Conservation (phyloP, 2,797 vertebrate genomes). For the Pelobates cultripes region DNA sequence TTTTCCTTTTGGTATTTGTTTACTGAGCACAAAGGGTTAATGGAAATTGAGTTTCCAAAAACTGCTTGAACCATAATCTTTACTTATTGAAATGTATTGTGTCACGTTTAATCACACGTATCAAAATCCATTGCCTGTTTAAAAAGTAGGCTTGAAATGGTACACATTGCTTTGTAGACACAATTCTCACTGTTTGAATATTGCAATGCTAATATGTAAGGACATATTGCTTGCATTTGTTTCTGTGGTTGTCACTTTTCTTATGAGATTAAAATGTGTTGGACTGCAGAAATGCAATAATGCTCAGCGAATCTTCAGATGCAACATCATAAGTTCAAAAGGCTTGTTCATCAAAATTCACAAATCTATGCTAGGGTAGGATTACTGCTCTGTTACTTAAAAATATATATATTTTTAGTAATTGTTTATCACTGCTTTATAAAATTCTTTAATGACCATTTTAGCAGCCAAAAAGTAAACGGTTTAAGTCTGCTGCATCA, state of each 20-base stretch:
- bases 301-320: slow-evolving; percentile 28
- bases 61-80: slow-evolving; percentile 30
- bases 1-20: too few species aligned
- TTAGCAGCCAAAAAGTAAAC: slow-evolving; percentile 2
- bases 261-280: slow-evolving; percentile 50
- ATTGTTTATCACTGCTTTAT: slow-evolving; percentile 22
- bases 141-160: slow-evolving; percentile 38
- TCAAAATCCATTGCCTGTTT: slow-evolving; percentile 38
- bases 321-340: slow-evolving; percentile 26
- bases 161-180: slow-evolving; percentile 50
- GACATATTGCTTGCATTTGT: slow-evolving; percentile 48
- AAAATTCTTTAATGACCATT: slow-evolving; percentile 36
- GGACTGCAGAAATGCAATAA: slow-evolving; percentile 33
- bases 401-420: slow-evolving; percentile 23
- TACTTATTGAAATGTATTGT: slow-evolving; percentile 28
- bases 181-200: slow-evolving; percentile 38
- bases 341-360: slow-evolving; percentile 25
- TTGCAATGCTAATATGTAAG: slow-evolving; percentile 44
- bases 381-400: not conserved
- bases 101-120: slow-evolving; percentile 47
- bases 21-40: slow-evolving; percentile 33
- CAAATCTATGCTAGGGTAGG: slow-evolving; percentile 4
- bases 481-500: not conserved
- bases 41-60: slow-evolving; percentile 30
- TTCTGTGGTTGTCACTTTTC: slow-evolving; percentile 45